Evolutionary conservation across 2,797 vertebrate species (phyloP).

Genomic region (Tapera naevia): DNA sequence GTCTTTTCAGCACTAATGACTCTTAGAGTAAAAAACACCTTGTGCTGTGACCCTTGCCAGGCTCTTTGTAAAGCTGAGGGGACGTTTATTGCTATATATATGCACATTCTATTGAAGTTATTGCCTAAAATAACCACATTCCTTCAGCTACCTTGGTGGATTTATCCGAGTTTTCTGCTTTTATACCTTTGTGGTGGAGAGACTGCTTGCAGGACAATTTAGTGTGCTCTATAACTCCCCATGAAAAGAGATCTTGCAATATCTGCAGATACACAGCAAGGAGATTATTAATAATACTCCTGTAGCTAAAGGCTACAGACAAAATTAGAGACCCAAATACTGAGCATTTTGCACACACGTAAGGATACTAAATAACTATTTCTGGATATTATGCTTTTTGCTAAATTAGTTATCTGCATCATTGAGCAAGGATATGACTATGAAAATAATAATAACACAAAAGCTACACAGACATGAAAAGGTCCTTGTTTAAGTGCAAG

Average conservation of each 20-base stretch:
- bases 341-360: background rate
- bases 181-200: background rate
- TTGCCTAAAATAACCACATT: constrained; percentile 1
- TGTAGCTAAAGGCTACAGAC: background rate
- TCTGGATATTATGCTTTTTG: background rate
- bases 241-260: background rate
- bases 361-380: background rate
- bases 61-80: background rate
- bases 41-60: constrained; percentile 10
- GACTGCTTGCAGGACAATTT: background rate
- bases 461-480: no score
- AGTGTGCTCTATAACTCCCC: background rate
- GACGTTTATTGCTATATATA: background rate
- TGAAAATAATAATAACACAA: background rate
- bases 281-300: constrained; percentile 9
- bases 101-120: background rate
- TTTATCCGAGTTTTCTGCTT: background rate
- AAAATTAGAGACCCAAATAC: background rate
- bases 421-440: background rate
- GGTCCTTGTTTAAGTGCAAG: background rate
- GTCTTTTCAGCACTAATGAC: background rate
- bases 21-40: background rate
- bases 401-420: background rate
- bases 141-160: background rate
- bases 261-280: background rate